Base-by-base conservation (phyloP, 2,888 invertebrate genomes). In the Portevinia maculata region DNA sequence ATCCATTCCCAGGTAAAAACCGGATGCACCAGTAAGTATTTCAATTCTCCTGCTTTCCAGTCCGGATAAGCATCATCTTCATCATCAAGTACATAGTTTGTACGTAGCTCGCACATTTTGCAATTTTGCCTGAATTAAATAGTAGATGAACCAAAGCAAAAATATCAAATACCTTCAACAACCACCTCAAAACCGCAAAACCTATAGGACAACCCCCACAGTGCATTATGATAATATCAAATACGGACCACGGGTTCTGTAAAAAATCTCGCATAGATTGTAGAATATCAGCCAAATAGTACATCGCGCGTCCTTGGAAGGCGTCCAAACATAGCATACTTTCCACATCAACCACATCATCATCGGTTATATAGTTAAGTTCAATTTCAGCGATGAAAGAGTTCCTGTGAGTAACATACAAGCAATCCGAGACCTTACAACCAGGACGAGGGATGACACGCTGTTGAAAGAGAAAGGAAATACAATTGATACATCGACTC, bases 391-490 rank as follows among this genome's bases (percentile, higher is more conserved):
- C 86, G 65, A 78, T 86, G 6, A 90, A 71, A 0, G 87, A 86
- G 32, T 86, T 86, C 7, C 88, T 89, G 85, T 89, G 88, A 0
- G 87, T 86, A 1, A 89, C 85, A n/a, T 85, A 90, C 0, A 90
- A 34, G 7, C 85, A 84, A 11, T 88, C 87, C 3, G 84, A 50
- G 0, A 87, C 79, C 19, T 46, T 53, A 37, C 86, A 85, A 13
- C 84, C 85, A 0, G 88, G 87, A 0, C 89, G 88, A 37, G 87
- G 86, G 1, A 79, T 46, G 0, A 88, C 84, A 3, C 85, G 87
- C 90, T 89, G 13, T 0, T 11, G 13, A 39, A 1, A 28, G 44
- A 44, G 44, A 11, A 3, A 11, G 19, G 11, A 44, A 1, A n/a
- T 0, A 32, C 11, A 2, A 32, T 1, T 13, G 1, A 6, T 37